Percentiles rank a stretch among this genome's conserved stretches.
Conservation (phyloP, 2,113 vertebrate species). For the Atrichornis clamosus region DNA sequence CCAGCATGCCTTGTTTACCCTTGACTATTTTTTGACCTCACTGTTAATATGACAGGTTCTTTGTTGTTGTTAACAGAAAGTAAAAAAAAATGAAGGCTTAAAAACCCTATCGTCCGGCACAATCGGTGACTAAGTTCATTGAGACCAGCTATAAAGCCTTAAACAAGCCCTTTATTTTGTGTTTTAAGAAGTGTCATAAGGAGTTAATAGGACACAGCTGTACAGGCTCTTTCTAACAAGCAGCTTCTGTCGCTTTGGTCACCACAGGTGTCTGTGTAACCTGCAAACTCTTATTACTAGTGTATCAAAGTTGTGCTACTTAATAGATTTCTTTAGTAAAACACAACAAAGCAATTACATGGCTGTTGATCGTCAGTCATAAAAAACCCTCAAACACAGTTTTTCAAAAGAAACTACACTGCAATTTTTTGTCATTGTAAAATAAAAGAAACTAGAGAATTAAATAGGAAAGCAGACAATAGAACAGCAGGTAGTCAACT, state of each 20-base stretch:
- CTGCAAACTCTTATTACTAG: conserved; percentile 85
- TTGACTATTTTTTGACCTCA: conserved; percentile 52
- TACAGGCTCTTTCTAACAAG: conserved; percentile 77
- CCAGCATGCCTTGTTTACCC: conserved; percentile 36
- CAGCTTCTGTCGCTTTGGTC: conserved; percentile 81
- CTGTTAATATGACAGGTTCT: conserved; percentile 51
- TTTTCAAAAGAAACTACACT: conserved; percentile 83
- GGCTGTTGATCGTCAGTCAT: conserved; percentile 80
- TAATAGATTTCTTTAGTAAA: conserved; percentile 86
- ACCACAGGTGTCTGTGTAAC: conserved; percentile 84
- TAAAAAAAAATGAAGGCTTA: conserved; percentile 46
- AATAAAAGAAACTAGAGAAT: conserved; percentile 82
- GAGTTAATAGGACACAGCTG: conserved; percentile 84
- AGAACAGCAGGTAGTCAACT: conserved; percentile 79
- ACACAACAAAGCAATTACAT: conserved; percentile 86
- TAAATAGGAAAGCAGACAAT: conserved; percentile 79
- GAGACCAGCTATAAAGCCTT: conserved; percentile 71
- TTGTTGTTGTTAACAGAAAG: conserved; percentile 25
- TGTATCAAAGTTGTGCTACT: conserved; percentile 88
- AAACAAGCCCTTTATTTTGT: conserved; percentile 76
- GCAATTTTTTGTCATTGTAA: conserved; percentile 86
- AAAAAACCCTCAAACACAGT: conserved; percentile 75
- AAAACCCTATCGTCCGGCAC: conserved; percentile 58
- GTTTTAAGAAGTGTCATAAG: conserved; percentile 79
- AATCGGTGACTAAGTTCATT: conserved; percentile 48